Conservation (phyloP, 2,797 vertebrate genomes). For the Hybognathus amarus region DNA sequence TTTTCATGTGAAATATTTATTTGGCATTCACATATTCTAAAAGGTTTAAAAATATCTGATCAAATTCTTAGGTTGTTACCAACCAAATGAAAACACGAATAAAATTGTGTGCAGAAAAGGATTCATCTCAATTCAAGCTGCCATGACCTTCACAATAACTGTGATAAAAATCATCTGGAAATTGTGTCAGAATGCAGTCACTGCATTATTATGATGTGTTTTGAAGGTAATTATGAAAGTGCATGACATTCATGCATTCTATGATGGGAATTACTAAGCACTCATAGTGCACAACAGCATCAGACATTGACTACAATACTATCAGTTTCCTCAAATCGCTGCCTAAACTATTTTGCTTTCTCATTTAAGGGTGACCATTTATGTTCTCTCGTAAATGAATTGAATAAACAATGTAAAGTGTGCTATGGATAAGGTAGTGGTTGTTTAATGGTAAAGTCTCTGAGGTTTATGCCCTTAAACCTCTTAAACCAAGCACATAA, state of each 20-base stretch:
- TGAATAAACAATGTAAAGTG: neutral
- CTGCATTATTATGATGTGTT: slow-evolving; percentile 14
- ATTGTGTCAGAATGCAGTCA: neutral
- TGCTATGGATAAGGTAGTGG: neutral
- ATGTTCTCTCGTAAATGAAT: slow-evolving; percentile 1
- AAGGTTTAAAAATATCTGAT: neutral
- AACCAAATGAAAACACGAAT: neutral
- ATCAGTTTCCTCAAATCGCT: neutral
- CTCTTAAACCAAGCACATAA: neutral
- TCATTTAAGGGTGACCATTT: neutral
- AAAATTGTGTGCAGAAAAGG: neutral
- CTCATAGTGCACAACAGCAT: neutral
- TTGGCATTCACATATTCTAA: neutral
- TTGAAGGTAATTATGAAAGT: slow-evolving; percentile 7
- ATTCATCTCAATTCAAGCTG: neutral
- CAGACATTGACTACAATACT: neutral
- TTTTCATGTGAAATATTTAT: neutral
- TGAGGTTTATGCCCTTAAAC: neutral
- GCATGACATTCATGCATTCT: neutral
- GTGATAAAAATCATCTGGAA: neutral
- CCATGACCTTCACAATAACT: neutral
- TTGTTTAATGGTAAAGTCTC: neutral
- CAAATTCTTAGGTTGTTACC: neutral
- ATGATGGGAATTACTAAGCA: neutral
- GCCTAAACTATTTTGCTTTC: neutral